Evolutionary conservation across 92 coral and sea anemone genomes (phyloP), one percentile per base, ranked within the genome.

Genomic region (Epizoanthus stellaris): DNA sequence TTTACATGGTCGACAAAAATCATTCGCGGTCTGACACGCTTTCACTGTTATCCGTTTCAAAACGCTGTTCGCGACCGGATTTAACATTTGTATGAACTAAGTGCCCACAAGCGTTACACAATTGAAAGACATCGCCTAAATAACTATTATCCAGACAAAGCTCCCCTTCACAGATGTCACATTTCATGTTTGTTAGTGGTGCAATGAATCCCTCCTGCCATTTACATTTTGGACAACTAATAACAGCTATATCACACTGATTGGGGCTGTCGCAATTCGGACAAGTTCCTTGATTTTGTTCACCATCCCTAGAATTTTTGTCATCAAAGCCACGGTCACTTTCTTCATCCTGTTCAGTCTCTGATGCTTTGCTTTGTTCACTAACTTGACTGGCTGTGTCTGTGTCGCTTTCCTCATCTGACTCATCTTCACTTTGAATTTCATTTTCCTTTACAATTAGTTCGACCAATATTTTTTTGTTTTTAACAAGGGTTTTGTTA

Each of bases 81-180:
- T 72, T 43, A 4, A 47, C 60, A n/a, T 47, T 49, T 72, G 77
- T 47, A 49, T 47, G 77, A 40, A n/a, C 19, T 42, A 72, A 72
- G 77, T 72, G 40, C 6, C 77, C 77, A 72, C 58, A 72, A 72
- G 77, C 77, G 42, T 43, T 11, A 72, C 77, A 72, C 77, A 70
- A 13, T 70, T 40, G 53, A 70, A 70, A 70, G 25, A 39, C 53
- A 12, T 72, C 77, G 12, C 77, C 39, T 72, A 72, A 72, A 72
- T 1, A 30, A 30, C 34, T 30, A 0, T 30, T 30, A 30, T 30
- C 34, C 34, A 30, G 34, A 30, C 34, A 30, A 30, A 30, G 34
- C 34, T 30, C 34, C 34, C 34, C 34, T 30, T 30, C 34, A 30
- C 34, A 30, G 34, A 30, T 30, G 34, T 30, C 34, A 30, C 34